Evolutionary conservation across 2,113 vertebrate species (phyloP), one percentile per base, ranked within the genome.

Genomic region (Seriola rivoliana): DNA sequence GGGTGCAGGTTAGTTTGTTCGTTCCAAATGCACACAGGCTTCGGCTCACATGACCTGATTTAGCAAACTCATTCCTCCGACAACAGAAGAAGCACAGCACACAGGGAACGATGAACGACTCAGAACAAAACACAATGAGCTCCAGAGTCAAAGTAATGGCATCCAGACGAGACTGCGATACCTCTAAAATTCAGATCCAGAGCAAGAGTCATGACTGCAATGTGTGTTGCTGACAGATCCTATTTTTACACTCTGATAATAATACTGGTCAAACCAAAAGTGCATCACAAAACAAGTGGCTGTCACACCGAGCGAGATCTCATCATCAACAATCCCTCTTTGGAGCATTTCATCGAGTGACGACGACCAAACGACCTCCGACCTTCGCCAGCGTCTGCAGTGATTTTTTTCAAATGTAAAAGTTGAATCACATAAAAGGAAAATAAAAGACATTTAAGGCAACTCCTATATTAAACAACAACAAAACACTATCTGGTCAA

Each of bases 361-460:
- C 57, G 14, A 72, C 23, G 42, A 65, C 70, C 66, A 36, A 46
- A 73, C 42, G 1, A 58, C 75, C 83, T 86, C 68, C 17, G 42
- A 82, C 48, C 75, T 63, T 63, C 4, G 4, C 40, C 66, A 63
- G 74, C 50, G 16, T 63, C 76, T 68, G 83, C 65, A 82, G 66
- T 4, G 8, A 74, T 32, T 70, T 52, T 78, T 67, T 34, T 32
- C 9, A 25, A 70, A 81, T 55, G 65, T 60, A 48, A 80, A 85
- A 71, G n/a, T 79, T 69, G 54, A 84, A 50, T 50, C 83, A 91
- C 80, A 32, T 75, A 70, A 80, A 82, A 75, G 72, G 65, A 78
- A 88, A 84, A 85, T 82, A 52, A 89, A 93, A 85, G 74, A 89
- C 91, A 92, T 87, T 93, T 95, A 95, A 95, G 94, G 94, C 93